Conservation (phyloP, 2,113 vertebrate genomes). For the Monarcha castaneiventris region DNA sequence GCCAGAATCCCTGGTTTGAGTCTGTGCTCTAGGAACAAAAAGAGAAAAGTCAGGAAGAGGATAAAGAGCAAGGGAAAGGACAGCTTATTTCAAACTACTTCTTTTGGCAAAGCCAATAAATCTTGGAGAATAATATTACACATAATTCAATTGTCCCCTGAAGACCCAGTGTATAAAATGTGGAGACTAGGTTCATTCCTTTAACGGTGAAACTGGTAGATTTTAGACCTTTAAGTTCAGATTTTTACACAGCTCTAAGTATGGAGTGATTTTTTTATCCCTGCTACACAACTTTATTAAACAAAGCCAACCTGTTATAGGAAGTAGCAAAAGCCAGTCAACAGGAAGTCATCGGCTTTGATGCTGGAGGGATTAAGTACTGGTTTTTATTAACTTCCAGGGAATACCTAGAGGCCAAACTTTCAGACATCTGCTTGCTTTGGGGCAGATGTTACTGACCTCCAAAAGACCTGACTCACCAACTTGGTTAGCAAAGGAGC, state of each 20-base stretch:
- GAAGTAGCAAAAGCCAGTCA: background rate
- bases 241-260: background rate
- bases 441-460: background rate
- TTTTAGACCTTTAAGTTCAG: background rate
- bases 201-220: background rate
- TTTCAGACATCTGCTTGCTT: background rate
- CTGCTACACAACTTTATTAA: background rate
- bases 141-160: constrained; percentile 38
- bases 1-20: background rate
- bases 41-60: background rate
- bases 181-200: constrained; percentile 4
- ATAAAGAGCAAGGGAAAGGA: background rate
- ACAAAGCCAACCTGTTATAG: background rate
- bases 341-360: background rate
- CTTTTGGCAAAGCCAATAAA: constrained; percentile 45
- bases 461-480: background rate
- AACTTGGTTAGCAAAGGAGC: background rate
- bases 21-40: constrained; percentile 6
- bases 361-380: background rate
- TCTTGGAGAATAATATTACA: constrained; percentile 42
- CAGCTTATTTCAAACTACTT: constrained; percentile 37
- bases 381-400: background rate
- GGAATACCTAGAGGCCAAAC: background rate
- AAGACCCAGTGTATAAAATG: constrained; percentile 38
- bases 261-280: background rate